phyloP scores from a whole-genome alignment of 2,113 vertebrate genomes.

The Pseudolaguvia tuberculata region DNA sequence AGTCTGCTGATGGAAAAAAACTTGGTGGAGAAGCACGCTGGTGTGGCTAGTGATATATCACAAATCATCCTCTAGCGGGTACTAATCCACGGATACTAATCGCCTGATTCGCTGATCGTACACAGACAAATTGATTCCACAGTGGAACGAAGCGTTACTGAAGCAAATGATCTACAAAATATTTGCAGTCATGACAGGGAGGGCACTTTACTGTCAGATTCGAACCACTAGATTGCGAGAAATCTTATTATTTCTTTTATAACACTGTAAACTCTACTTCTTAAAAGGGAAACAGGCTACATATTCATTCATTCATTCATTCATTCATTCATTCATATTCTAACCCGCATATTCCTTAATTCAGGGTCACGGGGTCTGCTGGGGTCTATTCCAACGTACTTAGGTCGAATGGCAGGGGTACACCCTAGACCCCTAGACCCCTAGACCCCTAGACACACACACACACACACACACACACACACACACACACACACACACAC shows the following conservation, averaged over 20 bases:
- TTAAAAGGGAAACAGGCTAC: background rate
- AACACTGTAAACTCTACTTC: background rate
- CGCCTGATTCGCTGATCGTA: constrained; percentile 12
- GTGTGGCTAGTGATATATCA: constrained; percentile 16
- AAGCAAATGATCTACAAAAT: background rate
- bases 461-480: too few relatives aligned
- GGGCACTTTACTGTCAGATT: background rate
- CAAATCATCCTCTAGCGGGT: constrained; percentile 28
- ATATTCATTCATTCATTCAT: too few relatives aligned
- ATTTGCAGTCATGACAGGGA: background rate
- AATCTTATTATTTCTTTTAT: background rate
- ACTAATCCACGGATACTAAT: constrained; percentile 25
- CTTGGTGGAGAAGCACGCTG: constrained; percentile 14
- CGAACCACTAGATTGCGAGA: background rate
- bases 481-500: too few relatives aligned
- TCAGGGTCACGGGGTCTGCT: too few relatives aligned
- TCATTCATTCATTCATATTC: too few relatives aligned
- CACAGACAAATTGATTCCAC: constrained; percentile 21
- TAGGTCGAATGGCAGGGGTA: too few relatives aligned
- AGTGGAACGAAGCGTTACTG: background rate
- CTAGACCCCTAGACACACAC: too few relatives aligned
- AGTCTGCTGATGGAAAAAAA: constrained; percentile 27
- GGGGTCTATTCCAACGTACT: too few relatives aligned
- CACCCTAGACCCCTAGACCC: too few relatives aligned
- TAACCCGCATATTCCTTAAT: too few relatives aligned